Evolutionary conservation across 2,888 invertebrate species (phyloP).

Genomic region (Glyphotaelius pellucidus): DNA sequence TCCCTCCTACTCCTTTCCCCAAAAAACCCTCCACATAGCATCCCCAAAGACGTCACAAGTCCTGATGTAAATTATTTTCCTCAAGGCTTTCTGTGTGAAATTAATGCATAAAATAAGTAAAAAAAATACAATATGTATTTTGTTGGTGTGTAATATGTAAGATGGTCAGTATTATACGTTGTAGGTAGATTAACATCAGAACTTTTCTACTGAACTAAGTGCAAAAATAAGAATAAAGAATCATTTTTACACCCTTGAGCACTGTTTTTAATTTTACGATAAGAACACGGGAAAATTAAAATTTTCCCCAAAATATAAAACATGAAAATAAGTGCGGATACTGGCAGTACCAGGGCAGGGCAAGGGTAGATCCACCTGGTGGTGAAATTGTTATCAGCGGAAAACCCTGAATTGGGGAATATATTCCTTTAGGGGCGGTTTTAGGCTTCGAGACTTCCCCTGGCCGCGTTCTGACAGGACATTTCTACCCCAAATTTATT

Average conservation of each 20-base stretch:
- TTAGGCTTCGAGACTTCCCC: constrained; percentile 40
- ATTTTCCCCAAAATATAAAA: constrained; percentile 44
- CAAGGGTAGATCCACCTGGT: constrained; percentile 28
- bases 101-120: too few relatives aligned
- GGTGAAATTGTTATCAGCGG: constrained; percentile 56
- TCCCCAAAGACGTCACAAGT: too few relatives aligned
- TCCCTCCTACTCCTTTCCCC: too few relatives aligned
- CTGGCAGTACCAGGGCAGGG: neutral
- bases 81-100: too few relatives aligned
- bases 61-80: too few relatives aligned
- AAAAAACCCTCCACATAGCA: too few relatives aligned
- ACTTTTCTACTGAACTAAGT: neutral
- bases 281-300: constrained; percentile 43
- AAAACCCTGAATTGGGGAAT: constrained; percentile 59
- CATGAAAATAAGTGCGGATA: constrained; percentile 47
- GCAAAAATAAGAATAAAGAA: constrained; percentile 53
- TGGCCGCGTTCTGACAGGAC: constrained; percentile 43
- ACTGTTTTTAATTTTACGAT: constrained; percentile 46
- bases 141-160: too few relatives aligned
- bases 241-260: constrained; percentile 34
- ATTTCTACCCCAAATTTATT: constrained; percentile 12
- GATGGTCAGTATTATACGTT: neutral
- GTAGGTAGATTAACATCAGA: neutral
- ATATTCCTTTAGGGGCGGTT: constrained; percentile 58
- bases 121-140: too few relatives aligned